A percentile compares a stretch with the other conserved stretches of the same genome.
These are phyloP conservation scores for Rapana venosa DNA, from an alignment of 2,888 invertebrate species.

Conservation along the genomic window DNA sequence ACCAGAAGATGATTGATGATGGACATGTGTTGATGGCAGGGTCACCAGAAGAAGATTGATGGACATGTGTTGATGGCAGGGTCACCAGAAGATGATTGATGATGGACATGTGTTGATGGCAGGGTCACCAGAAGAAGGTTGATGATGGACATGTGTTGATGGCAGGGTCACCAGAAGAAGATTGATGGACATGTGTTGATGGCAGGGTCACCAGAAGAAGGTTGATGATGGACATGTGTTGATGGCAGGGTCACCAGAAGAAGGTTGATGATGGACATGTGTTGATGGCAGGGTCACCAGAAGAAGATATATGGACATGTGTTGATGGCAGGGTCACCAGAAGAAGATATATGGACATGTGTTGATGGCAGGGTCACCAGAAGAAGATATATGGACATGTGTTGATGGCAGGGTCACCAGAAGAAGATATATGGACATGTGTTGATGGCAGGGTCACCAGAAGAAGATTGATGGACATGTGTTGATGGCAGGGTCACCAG, in stretches of 20 bases:
- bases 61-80: conserved; percentile 79
- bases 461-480: conserved; percentile 78
- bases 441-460: conserved; percentile 84
- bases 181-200: neutral
- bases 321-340: conserved; percentile 84
- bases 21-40: conserved; percentile 79
- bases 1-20: conserved; percentile 85
- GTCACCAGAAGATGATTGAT: conserved; percentile 86
- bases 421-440: conserved; percentile 78
- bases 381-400: conserved; percentile 78
- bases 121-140: conserved; percentile 88
- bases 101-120: conserved; percentile 49
- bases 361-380: conserved; percentile 84
- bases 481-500: conserved; percentile 84
- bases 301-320: conserved; percentile 78
- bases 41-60: conserved; percentile 85
- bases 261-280: conserved; percentile 65
- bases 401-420: conserved; percentile 84
- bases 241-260: conserved; percentile 85
- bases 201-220: conserved; percentile 86
- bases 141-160: neutral
- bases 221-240: neutral
- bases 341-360: conserved; percentile 78
- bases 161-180: conserved; percentile 86
- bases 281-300: conserved; percentile 84